Evolutionary conservation across 2,113 vertebrate genomes (phyloP), one percentile per base, ranked within the genome.

Genomic region (Rafetus swinhoei): DNA sequence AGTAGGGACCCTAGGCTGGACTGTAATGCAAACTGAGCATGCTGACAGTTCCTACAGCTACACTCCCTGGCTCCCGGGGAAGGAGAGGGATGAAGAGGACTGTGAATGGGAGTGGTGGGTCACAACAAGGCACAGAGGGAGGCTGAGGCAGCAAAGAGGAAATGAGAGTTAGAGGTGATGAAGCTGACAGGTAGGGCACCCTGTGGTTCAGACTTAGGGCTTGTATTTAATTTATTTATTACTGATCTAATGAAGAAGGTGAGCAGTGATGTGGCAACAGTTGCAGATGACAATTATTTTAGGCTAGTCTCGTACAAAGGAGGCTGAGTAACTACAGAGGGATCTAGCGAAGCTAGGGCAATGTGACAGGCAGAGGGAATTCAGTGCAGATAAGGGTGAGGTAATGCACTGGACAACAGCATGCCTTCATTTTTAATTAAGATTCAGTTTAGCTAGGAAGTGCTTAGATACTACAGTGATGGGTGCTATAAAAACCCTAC

Each of bases 361-460:
- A 87, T 18, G 27, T 8, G 57, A 56, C 7, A 45, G 24, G 9
- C 45, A 35, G 24, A 39, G 35, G 18, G 24, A 74, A 45, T 76
- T 62, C 50, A 54, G 16, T 29, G 79, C n/a, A 77, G 50, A 79
- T 65, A 84, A 83, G 32, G 52, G 39, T 32, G 82, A 84, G 74
- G 45, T 77, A 27, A 76, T 60, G 87, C n/a, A 76, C 29, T 54
- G 60, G 59, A 88, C 82, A 85, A 81, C 59, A 81, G 50, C 45
- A 84, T 81, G 69, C n/a, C 62, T 87, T 53, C 69, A 35, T 88
- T 74, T 65, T 80, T 59, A 82, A 82, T 88, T 39, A 76, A 74
- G 35, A 81, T 86, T 92, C 84, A 60, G 59, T 92, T 84, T 86
- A 88, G 62, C 81, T 81, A 86, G 81, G 86, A 88, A 88, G 72